A percentile compares a stretch with the other conserved stretches of the same genome.
Conservation (phyloP, 2,113 vertebrate species). For the Sander vitreus region DNA sequence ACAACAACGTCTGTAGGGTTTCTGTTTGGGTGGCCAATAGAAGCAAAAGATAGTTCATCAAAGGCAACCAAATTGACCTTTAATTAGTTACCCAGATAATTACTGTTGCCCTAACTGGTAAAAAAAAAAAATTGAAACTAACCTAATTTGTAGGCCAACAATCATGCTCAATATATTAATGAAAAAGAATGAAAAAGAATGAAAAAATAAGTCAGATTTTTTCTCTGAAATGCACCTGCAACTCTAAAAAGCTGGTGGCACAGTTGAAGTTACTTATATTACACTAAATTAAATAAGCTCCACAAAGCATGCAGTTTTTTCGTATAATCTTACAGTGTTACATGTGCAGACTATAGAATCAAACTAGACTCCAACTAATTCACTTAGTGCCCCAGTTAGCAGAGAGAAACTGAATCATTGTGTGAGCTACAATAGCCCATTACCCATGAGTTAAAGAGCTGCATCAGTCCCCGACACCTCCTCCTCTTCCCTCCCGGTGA, state of each 20-base stretch:
- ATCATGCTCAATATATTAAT: not conserved
- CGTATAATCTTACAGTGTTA: not conserved
- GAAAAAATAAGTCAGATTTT: not conserved
- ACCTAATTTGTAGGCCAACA: not conserved
- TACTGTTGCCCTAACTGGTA: not conserved
- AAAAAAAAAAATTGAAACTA: not conserved
- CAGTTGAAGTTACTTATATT: not conserved
- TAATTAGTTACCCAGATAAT: conserved; percentile 19
- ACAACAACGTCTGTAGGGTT: not conserved
- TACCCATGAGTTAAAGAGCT: conserved; percentile 75
- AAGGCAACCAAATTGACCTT: conserved; percentile 15
- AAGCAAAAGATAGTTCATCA: conserved; percentile 20
- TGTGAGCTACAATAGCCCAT: conserved; percentile 73
- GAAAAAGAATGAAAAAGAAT: not conserved
- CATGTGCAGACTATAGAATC: conserved; percentile 43
- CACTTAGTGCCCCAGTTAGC: conserved; percentile 70
- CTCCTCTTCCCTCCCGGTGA: conserved; percentile 57
- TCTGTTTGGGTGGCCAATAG: not conserved
- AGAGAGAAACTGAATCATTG: conserved; percentile 68
- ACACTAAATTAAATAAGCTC: conserved; percentile 29
- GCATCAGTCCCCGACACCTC: conserved; percentile 65
- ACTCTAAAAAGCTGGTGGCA: not conserved
- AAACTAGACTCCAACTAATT: conserved; percentile 66
- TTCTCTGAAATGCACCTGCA: not conserved
- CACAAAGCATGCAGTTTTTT: not conserved